These are phyloP conservation scores for Montipora sp. DNA, from an alignment of 64 coral and sea anemone genomes.

Conservation along the genomic window DNA sequence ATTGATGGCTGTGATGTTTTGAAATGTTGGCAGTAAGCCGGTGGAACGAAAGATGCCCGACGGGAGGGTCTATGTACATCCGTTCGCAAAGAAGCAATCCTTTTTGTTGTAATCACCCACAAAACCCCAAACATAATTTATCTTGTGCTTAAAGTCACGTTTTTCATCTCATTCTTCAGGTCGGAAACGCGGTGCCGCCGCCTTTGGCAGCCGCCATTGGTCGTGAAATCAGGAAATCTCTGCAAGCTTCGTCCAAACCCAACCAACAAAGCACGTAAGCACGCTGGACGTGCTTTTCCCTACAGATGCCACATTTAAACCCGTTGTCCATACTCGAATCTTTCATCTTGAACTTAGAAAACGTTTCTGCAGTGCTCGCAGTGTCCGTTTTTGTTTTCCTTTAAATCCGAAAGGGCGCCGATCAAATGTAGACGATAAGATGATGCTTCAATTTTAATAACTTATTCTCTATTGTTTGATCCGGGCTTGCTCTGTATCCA, in stretches of 20 bases:
- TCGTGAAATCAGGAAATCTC: constrained; percentile 85
- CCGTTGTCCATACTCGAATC: neutral
- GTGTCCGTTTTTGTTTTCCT: too few species aligned
- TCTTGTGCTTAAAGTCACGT: neutral
- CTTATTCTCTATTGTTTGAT: too few species aligned
- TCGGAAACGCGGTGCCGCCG: constrained; percentile 96
- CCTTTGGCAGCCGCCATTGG: constrained; percentile 94
- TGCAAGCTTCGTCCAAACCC: constrained; percentile 19
- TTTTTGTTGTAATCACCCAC: neutral
- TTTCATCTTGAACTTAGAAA: neutral
- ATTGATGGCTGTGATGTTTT: too few species aligned
- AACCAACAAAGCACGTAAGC: neutral
- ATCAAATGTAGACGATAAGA: too few species aligned
- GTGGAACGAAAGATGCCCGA: too few species aligned
- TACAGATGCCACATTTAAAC: neutral
- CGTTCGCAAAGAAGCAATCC: too few species aligned
- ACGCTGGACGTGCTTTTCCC: neutral
- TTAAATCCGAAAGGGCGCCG: too few species aligned
- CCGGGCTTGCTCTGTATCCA: too few species aligned
- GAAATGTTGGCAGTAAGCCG: too few species aligned
- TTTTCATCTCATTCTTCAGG: constrained; percentile 23
- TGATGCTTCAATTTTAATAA: too few species aligned
- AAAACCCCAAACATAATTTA: neutral
- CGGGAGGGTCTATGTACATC: too few species aligned
- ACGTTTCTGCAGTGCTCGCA: too few species aligned